Evolutionary conservation across 2,113 vertebrate species (phyloP).

Genomic region (Pygoscelis antarcticus): DNA sequence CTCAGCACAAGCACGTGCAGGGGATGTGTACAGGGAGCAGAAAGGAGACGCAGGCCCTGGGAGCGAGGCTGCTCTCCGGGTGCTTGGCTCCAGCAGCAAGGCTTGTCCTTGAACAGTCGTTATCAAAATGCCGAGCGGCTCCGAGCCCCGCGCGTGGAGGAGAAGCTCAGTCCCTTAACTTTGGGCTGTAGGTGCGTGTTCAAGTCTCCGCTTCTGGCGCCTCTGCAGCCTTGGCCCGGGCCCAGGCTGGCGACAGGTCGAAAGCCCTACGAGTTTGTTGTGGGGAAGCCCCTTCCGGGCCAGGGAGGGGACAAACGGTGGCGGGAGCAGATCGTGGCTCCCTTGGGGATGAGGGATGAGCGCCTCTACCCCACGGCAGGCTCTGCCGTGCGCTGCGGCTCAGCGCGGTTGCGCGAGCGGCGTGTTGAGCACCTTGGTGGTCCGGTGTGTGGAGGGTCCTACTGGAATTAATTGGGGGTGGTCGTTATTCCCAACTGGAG

Average conservation of each 20-base stretch:
- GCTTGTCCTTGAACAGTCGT: background rate
- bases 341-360: background rate
- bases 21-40: background rate
- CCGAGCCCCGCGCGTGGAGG: fast-evolving
- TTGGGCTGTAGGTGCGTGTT: background rate
- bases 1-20: background rate
- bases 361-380: fast-evolving
- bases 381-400: background rate
- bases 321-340: fast-evolving
- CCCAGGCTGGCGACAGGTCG: background rate
- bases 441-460: fast-evolving
- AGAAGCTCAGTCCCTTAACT: background rate
- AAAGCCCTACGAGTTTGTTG: fast-evolving
- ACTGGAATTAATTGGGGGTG: background rate
- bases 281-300: background rate
- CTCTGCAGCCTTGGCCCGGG: background rate
- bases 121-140: background rate
- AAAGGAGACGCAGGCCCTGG: background rate
- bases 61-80: background rate
- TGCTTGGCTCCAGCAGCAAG: background rate
- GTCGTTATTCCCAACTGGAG: background rate
- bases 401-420: fast-evolving
- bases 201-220: fast-evolving
- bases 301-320: background rate
- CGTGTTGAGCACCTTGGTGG: background rate